Conservation (phyloP, 2,888 invertebrate genomes). For the Cantharis nigra region DNA sequence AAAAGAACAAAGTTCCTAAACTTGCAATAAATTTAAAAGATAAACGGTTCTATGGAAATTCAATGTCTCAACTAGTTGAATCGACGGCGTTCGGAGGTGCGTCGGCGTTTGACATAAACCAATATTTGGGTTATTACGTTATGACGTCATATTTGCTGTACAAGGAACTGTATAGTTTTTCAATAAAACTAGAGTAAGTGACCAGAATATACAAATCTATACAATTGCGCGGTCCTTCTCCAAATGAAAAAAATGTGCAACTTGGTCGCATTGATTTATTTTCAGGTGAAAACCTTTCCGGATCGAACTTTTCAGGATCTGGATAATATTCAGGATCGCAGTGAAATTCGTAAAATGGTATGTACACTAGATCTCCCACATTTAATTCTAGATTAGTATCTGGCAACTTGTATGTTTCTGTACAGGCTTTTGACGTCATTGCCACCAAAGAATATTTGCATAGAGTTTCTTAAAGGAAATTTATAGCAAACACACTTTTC, state of each 20-base stretch:
- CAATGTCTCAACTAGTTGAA: no score
- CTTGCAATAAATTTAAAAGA: no score
- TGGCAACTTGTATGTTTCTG: slow-evolving; percentile 40
- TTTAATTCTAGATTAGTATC: slow-evolving; percentile 37
- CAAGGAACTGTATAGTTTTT: no score
- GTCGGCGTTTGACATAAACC: no score
- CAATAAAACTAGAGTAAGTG: no score
- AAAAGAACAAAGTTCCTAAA: no score
- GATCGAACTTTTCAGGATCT: slow-evolving; percentile 65
- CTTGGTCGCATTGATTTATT: slow-evolving; percentile 56
- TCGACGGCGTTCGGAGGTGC: no score
- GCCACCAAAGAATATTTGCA: slow-evolving; percentile 43
- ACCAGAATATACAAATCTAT: slow-evolving; percentile 49
- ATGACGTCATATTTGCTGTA: no score
- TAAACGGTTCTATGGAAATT: no score
- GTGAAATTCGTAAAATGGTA: slow-evolving; percentile 42
- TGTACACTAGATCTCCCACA: slow-evolving; percentile 34
- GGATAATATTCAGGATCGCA: slow-evolving; percentile 49
- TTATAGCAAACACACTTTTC: no score
- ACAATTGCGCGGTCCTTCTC: slow-evolving; percentile 63
- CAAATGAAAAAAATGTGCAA: slow-evolving; percentile 62
- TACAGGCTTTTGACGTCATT: slow-evolving; percentile 36
- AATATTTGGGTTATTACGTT: no score
- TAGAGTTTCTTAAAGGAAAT: slow-evolving; percentile 40
- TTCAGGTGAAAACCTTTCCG: slow-evolving; percentile 63